Evolutionary conservation across 2,888 invertebrate species (phyloP).

Genomic region (Dromius quadrimaculatus): DNA sequence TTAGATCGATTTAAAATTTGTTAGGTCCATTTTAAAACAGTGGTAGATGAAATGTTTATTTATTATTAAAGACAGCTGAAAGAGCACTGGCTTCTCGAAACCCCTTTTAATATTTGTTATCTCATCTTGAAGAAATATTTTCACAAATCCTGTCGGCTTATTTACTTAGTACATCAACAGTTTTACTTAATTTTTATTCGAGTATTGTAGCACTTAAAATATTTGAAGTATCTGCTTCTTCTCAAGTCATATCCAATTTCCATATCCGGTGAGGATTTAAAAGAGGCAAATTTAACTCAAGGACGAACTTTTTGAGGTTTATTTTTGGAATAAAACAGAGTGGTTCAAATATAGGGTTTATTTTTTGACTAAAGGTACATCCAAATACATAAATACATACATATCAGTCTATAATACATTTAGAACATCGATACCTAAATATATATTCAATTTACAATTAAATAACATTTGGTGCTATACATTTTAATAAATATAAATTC

Average conservation of each 20-base stretch:
- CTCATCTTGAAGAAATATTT: background rate
- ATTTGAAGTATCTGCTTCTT: conserved; percentile 24
- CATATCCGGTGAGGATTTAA: conserved; percentile 19
- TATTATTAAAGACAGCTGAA: no score
- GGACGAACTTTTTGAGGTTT: conserved; percentile 25
- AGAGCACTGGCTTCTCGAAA: background rate
- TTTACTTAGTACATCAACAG: conserved; percentile 2
- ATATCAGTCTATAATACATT: conserved; percentile 52
- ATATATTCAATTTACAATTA: conserved; percentile 33
- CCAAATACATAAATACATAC: conserved; percentile 51
- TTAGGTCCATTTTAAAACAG: no score
- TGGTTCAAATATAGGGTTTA: conserved; percentile 48
- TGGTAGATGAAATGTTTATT: no score
- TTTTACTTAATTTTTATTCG: conserved; percentile 9
- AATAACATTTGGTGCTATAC: conserved; percentile 48
- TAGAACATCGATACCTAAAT: conserved; percentile 51
- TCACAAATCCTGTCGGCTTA: conserved; percentile 5
- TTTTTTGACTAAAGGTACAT: conserved; percentile 39
- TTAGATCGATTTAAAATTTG: no score
- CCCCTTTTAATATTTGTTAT: background rate
- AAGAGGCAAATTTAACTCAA: conserved; percentile 22
- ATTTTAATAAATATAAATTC: conserved; percentile 47
- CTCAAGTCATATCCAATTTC: conserved; percentile 26
- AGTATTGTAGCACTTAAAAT: conserved; percentile 10
- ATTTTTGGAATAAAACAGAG: conserved; percentile 8